Conservation (phyloP, 2,888 invertebrate species). For the Rhimphoctona megacephalus region DNA sequence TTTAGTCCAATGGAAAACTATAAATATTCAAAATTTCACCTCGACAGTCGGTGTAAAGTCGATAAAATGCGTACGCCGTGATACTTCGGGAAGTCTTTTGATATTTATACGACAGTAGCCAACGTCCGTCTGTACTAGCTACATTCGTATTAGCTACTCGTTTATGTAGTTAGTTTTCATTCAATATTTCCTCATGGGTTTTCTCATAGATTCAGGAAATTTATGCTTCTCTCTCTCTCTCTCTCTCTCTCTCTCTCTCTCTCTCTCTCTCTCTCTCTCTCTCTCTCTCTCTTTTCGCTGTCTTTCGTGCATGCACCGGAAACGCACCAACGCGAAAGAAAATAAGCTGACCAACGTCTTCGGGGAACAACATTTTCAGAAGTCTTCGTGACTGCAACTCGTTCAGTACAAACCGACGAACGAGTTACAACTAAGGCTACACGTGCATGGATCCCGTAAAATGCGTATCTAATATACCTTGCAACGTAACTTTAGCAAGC, state of each 20-base stretch:
- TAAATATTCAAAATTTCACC: slow-evolving; percentile 1
- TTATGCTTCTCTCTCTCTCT: too few species aligned
- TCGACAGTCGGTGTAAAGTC: slow-evolving; percentile 4
- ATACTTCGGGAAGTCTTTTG: slow-evolving; percentile 12
- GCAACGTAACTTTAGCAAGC: slow-evolving; percentile 7
- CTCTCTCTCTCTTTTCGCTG: not conserved
- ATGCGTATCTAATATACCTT: slow-evolving; percentile 20
- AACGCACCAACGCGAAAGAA: slow-evolving; percentile 47
- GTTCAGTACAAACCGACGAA: slow-evolving; percentile 34
- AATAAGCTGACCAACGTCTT: slow-evolving; percentile 59
- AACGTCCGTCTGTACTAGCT: not conserved
- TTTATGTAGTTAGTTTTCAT: slow-evolving; percentile 23
- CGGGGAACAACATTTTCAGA: slow-evolving; percentile 57
- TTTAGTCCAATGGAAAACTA: not conserved
- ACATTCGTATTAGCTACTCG: slow-evolving; percentile 26
- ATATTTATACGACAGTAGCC: slow-evolving; percentile 43
- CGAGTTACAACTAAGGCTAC: slow-evolving; percentile 24
- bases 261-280: slow-evolving; percentile 30
- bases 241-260: slow-evolving; percentile 32
- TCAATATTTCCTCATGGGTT: slow-evolving; percentile 36
- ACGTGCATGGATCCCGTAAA: slow-evolving; percentile 18
- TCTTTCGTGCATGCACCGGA: slow-evolving; percentile 35
- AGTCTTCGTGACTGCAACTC: slow-evolving; percentile 45
- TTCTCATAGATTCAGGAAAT: slow-evolving; percentile 67
- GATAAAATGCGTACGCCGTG: slow-evolving; percentile 10